phyloP scores from a whole-genome alignment of 2,888 invertebrate species.

The Magallana nippona region DNA sequence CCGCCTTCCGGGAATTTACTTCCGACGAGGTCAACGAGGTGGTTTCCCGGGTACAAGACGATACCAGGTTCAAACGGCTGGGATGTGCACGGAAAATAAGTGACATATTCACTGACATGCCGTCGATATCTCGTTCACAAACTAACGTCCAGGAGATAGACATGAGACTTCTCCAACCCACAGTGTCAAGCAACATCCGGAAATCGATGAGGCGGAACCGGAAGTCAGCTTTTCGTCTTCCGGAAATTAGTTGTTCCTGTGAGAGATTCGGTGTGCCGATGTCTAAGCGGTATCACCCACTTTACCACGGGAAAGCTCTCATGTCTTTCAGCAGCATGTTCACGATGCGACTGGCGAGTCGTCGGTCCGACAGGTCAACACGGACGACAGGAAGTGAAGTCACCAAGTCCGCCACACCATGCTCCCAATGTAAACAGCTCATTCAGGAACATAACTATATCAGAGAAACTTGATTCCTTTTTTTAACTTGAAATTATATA shows the following conservation, averaged over 20 bases:
- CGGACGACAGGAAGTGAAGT: too few relatives aligned
- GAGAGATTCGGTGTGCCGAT: constrained; percentile 34
- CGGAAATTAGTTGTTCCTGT: constrained; percentile 26
- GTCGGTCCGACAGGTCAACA: background rate
- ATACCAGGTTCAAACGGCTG: background rate
- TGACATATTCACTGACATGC: constrained; percentile 16
- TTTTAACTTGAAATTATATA: background rate
- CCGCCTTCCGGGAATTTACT: constrained; percentile 13
- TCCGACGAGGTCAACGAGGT: background rate
- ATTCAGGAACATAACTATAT: background rate
- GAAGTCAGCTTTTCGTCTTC: constrained; percentile 1
- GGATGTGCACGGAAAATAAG: constrained; percentile 21
- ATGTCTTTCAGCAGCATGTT: background rate
- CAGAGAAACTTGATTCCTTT: background rate
- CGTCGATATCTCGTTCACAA: background rate
- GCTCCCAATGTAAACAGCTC: background rate
- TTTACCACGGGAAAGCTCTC: background rate
- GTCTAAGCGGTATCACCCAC: constrained; percentile 18
- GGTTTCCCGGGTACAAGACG: constrained; percentile 17
- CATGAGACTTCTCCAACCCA: constrained; percentile 30
- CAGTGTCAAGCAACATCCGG: constrained; percentile 16
- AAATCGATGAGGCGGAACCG: constrained; percentile 4
- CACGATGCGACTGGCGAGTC: constrained; percentile 2
- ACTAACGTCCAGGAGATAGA: constrained; percentile 6
- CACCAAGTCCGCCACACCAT: background rate